Evolutionary conservation across 2,797 vertebrate species (phyloP).

Genomic region (Sebastes hubbsi): DNA sequence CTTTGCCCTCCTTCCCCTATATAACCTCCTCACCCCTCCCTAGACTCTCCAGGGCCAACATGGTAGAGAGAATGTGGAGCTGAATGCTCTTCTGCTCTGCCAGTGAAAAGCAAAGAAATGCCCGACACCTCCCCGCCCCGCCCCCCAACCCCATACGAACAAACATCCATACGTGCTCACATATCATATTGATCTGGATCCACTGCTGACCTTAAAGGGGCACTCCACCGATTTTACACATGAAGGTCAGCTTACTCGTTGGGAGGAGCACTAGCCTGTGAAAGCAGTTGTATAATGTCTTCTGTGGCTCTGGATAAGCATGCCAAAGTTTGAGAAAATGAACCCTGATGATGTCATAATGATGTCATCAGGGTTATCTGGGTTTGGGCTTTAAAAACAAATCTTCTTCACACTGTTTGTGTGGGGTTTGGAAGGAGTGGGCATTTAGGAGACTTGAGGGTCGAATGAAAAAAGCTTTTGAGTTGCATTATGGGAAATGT

Average conservation of each 20-base stretch:
- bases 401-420: background rate
- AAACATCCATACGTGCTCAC: background rate
- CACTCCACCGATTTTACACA: background rate
- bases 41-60: conserved; percentile 1
- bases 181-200: conserved; percentile 3
- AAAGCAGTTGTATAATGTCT: background rate
- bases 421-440: background rate
- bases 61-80: background rate
- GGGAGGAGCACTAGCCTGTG: background rate
- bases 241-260: background rate
- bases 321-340: background rate
- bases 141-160: background rate
- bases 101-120: background rate
- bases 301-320: background rate
- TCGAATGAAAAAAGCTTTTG: background rate
- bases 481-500: background rate
- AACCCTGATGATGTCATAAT: background rate
- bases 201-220: background rate
- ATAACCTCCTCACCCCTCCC: background rate
- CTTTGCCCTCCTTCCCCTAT: background rate
- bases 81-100: background rate
- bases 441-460: background rate
- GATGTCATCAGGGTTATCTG: background rate
- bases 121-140: background rate
- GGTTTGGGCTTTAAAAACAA: background rate